Evolutionary conservation across 2,888 invertebrate genomes (phyloP).

Genomic region (Hirtodrosophila confusa): DNA sequence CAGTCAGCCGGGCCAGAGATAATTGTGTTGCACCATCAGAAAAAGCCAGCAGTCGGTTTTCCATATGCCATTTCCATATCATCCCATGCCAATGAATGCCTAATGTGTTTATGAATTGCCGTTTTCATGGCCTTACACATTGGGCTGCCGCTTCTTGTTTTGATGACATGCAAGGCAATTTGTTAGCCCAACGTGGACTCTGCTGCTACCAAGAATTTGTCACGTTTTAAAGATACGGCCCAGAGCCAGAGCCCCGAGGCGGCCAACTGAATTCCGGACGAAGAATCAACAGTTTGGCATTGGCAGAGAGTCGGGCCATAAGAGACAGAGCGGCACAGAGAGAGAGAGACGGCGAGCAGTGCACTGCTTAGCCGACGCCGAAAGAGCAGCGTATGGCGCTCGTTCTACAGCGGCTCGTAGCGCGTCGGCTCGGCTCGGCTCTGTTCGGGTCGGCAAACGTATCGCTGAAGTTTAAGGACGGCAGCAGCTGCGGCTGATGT

Average conservation of each 20-base stretch:
- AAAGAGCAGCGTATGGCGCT: conserved; percentile 14
- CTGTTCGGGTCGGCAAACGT: conserved; percentile 13
- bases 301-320: conserved; percentile 24
- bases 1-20: conserved; percentile 23
- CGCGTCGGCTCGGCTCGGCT: conserved; percentile 16
- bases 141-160: conserved; percentile 24
- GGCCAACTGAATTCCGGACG: conserved; percentile 15
- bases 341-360: conserved; percentile 14
- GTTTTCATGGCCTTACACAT: conserved; percentile 32
- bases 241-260: conserved; percentile 8
- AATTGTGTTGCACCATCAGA: conserved; percentile 45
- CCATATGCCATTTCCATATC: conserved; percentile 20
- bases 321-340: neutral
- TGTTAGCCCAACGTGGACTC: conserved; percentile 28
- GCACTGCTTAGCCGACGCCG: conserved; percentile 69
- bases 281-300: conserved; percentile 75
- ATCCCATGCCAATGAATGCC: conserved; percentile 46
- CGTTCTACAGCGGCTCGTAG: neutral
- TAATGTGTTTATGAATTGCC: conserved; percentile 62
- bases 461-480: conserved; percentile 67
- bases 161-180: conserved; percentile 55
- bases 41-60: conserved; percentile 27
- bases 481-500: conserved; percentile 43
- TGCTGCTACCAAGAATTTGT: conserved; percentile 43
- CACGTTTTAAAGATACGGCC: conserved; percentile 35